Conservation (phyloP, 64 coral and sea anemone genomes). For the Hydrozoanthus tunicans region DNA sequence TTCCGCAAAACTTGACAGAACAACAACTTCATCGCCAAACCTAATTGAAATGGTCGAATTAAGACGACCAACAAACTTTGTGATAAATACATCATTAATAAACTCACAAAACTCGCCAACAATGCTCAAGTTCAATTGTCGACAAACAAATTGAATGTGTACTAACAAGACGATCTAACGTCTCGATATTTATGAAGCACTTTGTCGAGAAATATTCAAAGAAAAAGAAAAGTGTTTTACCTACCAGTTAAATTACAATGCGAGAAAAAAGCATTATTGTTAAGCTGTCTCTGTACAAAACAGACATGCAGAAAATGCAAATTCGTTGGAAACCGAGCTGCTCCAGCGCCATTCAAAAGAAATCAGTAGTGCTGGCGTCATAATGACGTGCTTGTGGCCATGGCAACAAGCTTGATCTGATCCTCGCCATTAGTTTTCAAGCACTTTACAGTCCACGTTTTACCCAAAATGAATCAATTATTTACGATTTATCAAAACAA, state of each 20-base stretch:
- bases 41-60: slow-evolving; percentile 34
- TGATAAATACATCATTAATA: slow-evolving; percentile 41
- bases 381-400: slow-evolving; percentile 50
- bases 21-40: background rate
- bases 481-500: slow-evolving; percentile 41
- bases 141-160: slow-evolving; percentile 48
- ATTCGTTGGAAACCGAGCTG: slow-evolving; percentile 52
- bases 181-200: background rate
- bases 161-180: slow-evolving; percentile 14
- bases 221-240: background rate
- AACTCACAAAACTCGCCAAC: slow-evolving; percentile 23
- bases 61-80: slow-evolving; percentile 37
- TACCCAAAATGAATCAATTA: slow-evolving; percentile 51
- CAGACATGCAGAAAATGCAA: slow-evolving; percentile 53
- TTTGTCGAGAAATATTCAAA: background rate
- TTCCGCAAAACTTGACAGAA: background rate
- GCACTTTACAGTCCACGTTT: background rate
- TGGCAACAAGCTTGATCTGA: slow-evolving; percentile 23
- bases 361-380: slow-evolving; percentile 46
- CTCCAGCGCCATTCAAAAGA: slow-evolving; percentile 54
- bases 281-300: slow-evolving; percentile 8
- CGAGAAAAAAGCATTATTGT: slow-evolving; percentile 17
- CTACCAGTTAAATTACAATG: slow-evolving; percentile 41
- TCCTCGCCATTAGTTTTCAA: background rate
- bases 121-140: slow-evolving; percentile 45